These are phyloP conservation scores for Engystomops pustulosus DNA, from an alignment of 2,113 vertebrate species.

Conservation along the genomic window DNA sequence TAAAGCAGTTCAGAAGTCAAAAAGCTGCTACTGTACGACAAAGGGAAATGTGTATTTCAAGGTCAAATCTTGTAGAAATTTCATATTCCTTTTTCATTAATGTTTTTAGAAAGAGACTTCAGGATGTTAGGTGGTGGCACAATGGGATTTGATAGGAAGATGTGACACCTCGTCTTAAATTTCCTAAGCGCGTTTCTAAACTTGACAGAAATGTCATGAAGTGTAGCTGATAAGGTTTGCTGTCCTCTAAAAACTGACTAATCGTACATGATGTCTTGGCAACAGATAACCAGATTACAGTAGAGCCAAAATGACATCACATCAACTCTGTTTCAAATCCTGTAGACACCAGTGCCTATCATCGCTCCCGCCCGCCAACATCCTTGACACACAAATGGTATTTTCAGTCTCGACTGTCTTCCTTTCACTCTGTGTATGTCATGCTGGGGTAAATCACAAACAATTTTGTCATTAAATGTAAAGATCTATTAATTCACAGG, in stretches of 20 bases:
- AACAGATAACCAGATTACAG: conserved; percentile 80
- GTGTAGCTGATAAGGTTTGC: conserved; percentile 80
- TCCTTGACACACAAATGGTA: conserved; percentile 81
- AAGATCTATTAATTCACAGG: conserved; percentile 72
- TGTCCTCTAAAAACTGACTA: conserved; percentile 75
- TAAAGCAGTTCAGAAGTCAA: conserved; percentile 48
- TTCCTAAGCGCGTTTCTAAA: conserved; percentile 79
- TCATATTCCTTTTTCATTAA: conserved; percentile 68
- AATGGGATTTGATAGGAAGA: conserved; percentile 80
- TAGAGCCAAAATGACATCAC: conserved; percentile 84
- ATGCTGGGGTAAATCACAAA: conserved; percentile 74
- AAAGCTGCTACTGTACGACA: conserved; percentile 47
- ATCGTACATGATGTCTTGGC: conserved; percentile 85
- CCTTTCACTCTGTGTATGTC: conserved; percentile 76
- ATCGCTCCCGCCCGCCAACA: conserved; percentile 81
- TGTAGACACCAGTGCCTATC: conserved; percentile 82
- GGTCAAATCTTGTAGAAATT: conserved; percentile 65
- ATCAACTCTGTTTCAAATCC: conserved; percentile 88
- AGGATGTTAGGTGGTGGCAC: conserved; percentile 81
- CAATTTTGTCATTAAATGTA: conserved; percentile 78
- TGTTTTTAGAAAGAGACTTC: conserved; percentile 73
- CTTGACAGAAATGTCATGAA: conserved; percentile 80
- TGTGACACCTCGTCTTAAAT: conserved; percentile 90
- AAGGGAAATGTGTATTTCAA: conserved; percentile 47
- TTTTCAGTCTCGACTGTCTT: conserved; percentile 73